These are phyloP conservation scores for Caenorhabditis zanzibari DNA, from an alignment of 2,888 invertebrate genomes.

Conservation along the genomic window DNA sequence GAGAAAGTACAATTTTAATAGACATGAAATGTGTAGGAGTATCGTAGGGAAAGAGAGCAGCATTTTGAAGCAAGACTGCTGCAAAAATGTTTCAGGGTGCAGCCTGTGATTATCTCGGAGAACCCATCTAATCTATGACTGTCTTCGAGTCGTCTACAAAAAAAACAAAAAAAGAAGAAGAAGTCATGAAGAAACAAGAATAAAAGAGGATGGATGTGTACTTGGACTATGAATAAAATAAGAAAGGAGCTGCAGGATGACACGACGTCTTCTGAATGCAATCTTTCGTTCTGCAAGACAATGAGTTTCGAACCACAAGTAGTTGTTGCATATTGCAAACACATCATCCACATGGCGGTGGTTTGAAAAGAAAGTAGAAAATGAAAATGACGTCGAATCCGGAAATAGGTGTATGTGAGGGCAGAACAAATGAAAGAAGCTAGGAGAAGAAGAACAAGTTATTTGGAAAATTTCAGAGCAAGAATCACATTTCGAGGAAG, in stretches of 20 bases:
- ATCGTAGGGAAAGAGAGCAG: conserved; percentile 1
- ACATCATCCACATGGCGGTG: conserved; percentile 19
- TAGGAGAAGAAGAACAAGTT: background rate
- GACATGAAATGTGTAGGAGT: background rate
- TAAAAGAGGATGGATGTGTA: conserved; percentile 37
- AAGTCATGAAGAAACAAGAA: conserved; percentile 38
- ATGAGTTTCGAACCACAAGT: conserved; percentile 38
- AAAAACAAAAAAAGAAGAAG: conserved; percentile 2
- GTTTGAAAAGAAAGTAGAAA: conserved; percentile 13
- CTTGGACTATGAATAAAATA: conserved; percentile 61
- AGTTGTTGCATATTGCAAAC: conserved; percentile 29
- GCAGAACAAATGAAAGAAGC: background rate
- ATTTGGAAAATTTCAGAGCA: background rate
- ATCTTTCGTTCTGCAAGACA: conserved; percentile 43
- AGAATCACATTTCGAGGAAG: background rate
- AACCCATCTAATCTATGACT: conserved; percentile 56
- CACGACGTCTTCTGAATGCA: conserved; percentile 37
- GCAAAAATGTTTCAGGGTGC: conserved; percentile 52
- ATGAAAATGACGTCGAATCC: conserved; percentile 32
- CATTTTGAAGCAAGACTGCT: background rate
- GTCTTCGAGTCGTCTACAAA: conserved; percentile 41
- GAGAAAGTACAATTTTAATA: too few relatives aligned
- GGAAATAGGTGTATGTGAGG: conserved; percentile 6
- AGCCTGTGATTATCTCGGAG: conserved; percentile 55
- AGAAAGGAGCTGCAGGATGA: conserved; percentile 16